phyloP scores from a whole-genome alignment of 2,888 invertebrate genomes.

The Pyrrhia umbra region DNA sequence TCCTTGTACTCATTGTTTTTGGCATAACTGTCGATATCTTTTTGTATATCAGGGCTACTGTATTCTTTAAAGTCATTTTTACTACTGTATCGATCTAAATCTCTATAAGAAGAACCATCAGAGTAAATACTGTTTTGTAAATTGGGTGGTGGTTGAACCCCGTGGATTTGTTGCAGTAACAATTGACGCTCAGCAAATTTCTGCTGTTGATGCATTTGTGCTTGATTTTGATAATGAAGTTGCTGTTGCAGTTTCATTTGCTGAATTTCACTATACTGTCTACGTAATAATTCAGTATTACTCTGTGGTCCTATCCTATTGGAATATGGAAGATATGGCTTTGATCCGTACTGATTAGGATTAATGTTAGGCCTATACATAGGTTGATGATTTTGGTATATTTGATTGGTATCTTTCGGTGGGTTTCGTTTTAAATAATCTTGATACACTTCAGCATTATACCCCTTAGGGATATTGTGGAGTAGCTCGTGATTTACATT shows the following conservation, averaged over 20 bases:
- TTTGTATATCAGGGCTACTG: slow-evolving; percentile 82
- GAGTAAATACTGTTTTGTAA: slow-evolving; percentile 88
- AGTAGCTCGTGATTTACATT: slow-evolving; percentile 86
- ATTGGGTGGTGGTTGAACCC: slow-evolving; percentile 87
- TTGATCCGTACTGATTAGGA: slow-evolving; percentile 85
- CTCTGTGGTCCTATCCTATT: slow-evolving; percentile 89
- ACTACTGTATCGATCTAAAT: slow-evolving; percentile 85
- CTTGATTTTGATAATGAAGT: slow-evolving; percentile 91
- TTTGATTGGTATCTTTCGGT: slow-evolving; percentile 90
- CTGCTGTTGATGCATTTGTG: slow-evolving; percentile 91
- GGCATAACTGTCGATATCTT: slow-evolving; percentile 80
- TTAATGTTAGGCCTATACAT: slow-evolving; percentile 85
- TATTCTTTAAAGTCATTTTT: slow-evolving; percentile 85
- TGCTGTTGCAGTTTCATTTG: slow-evolving; percentile 92
- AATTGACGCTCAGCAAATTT: slow-evolving; percentile 91
- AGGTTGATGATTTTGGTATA: slow-evolving; percentile 90
- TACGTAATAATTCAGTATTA: slow-evolving; percentile 90
- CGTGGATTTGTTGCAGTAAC: slow-evolving; percentile 91
- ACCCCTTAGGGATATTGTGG: slow-evolving; percentile 87
- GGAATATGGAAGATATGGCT: slow-evolving; percentile 88
- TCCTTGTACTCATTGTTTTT: slow-evolving; percentile 84
- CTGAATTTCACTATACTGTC: slow-evolving; percentile 91
- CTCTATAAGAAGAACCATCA: slow-evolving; percentile 85
- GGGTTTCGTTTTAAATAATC: slow-evolving; percentile 89
- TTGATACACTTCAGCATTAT: slow-evolving; percentile 90